Conservation (phyloP, 1,140 invertebrate genomes). For the Heliconius eleuchia region DNA sequence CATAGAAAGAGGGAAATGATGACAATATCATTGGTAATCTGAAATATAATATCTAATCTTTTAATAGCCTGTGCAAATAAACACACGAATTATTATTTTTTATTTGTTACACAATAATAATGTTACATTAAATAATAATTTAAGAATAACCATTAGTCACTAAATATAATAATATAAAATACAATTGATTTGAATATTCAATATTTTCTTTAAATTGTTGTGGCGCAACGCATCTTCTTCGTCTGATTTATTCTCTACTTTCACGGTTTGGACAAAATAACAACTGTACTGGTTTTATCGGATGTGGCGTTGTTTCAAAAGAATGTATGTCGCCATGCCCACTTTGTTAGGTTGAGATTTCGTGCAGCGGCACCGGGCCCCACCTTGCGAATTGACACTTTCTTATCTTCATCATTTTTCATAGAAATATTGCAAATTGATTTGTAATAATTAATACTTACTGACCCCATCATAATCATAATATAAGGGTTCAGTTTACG, state of each 20-base stretch:
- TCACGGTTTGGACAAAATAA: slow-evolving; percentile 37
- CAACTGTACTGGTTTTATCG: slow-evolving; percentile 33
- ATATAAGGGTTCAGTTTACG: background rate
- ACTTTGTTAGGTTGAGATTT: slow-evolving; percentile 38
- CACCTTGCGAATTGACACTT: slow-evolving; percentile 51
- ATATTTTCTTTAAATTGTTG: slow-evolving; percentile 22
- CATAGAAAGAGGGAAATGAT: background rate
- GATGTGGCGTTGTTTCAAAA: slow-evolving; percentile 34
- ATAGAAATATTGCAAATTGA: background rate
- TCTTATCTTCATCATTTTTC: slow-evolving; percentile 47
- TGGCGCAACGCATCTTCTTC: slow-evolving; percentile 21
- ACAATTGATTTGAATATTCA: background rate
- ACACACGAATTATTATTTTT: background rate
- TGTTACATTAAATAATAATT: background rate
- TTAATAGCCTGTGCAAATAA: too few species aligned
- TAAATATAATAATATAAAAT: background rate
- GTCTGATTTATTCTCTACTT: slow-evolving; percentile 36
- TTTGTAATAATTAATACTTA: background rate
- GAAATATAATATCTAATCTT: background rate
- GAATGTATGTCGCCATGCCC: slow-evolving; percentile 47
- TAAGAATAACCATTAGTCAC: background rate
- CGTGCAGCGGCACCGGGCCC: slow-evolving; percentile 44
- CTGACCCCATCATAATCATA: background rate
- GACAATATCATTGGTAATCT: background rate
- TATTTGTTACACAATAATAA: background rate